Conservation (phyloP, 2,888 invertebrate genomes). For the Sesia bembeciformis region DNA sequence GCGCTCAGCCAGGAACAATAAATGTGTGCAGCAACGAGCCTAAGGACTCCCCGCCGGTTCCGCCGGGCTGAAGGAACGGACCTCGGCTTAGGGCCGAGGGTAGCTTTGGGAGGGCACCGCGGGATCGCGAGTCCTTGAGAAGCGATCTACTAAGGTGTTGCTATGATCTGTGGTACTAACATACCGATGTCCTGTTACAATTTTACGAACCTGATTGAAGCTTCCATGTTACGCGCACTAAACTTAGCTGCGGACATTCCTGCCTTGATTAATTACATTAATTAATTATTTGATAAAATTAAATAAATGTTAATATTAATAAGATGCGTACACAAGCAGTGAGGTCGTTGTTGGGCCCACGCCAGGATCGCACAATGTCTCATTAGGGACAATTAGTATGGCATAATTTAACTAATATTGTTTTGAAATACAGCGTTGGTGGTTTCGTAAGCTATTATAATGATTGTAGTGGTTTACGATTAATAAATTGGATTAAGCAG, state of each 20-base stretch:
- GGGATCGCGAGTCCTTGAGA: too few species aligned
- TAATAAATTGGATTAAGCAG: neutral
- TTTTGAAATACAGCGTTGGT: constrained; percentile 25
- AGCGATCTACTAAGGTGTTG: too few species aligned
- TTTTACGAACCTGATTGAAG: too few species aligned
- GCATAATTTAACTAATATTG: constrained; percentile 50
- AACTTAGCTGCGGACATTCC: neutral
- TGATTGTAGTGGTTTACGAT: neutral
- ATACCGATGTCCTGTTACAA: too few species aligned
- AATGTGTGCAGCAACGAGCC: too few species aligned
- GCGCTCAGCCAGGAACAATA: too few species aligned
- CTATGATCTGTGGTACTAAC: too few species aligned
- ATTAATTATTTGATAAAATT: constrained; percentile 13
- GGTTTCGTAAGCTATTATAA: constrained; percentile 10
- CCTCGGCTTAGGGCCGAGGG: too few species aligned
- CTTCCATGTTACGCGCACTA: too few species aligned
- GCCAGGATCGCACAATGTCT: constrained; percentile 45
- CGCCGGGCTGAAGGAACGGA: too few species aligned
- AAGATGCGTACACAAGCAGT: constrained; percentile 6
- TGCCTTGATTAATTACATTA: constrained; percentile 9
- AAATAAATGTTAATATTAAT: constrained; percentile 14
- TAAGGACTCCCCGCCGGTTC: too few species aligned
- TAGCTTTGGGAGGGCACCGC: too few species aligned
- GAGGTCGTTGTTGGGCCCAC: constrained; percentile 34
- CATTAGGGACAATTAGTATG: constrained; percentile 61